A percentile compares a stretch with the other conserved stretches of the same genome.
These are phyloP conservation scores for Origma solitaria DNA, from an alignment of 2,113 vertebrate genomes.

Conservation along the genomic window DNA sequence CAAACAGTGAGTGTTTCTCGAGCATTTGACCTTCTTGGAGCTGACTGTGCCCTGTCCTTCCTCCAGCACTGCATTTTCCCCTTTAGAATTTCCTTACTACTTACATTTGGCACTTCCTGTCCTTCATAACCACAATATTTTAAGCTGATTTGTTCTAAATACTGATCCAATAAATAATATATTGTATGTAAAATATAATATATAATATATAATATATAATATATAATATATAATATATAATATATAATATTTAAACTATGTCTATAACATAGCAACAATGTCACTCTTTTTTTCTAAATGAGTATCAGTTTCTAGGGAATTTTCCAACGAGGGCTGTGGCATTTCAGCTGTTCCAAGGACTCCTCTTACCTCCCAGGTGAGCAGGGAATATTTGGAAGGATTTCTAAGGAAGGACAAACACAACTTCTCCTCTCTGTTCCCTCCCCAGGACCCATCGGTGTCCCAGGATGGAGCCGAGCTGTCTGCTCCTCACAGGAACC, in stretches of 20 bases:
- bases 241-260: fast-evolving
- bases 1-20: fast-evolving
- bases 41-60: fast-evolving
- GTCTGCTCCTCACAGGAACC: not conserved
- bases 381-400: not conserved
- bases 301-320: not conserved
- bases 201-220: too few relatives aligned
- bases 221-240: too few relatives aligned
- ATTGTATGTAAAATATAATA: too few relatives aligned
- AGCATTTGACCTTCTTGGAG: fast-evolving
- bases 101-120: fast-evolving
- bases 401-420: not conserved
- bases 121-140: fast-evolving
- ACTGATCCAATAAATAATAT: fast-evolving
- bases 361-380: not conserved
- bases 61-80: not conserved
- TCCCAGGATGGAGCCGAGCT: not conserved
- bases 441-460: not conserved
- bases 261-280: not conserved
- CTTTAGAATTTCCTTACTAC: fast-evolving
- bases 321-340: fast-evolving
- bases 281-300: not conserved
- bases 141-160: not conserved
- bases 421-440: not conserved
- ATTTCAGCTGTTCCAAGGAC: not conserved